Base-by-base conservation (phyloP, 2,888 invertebrate genomes). In the Quadriops clusia region DNA sequence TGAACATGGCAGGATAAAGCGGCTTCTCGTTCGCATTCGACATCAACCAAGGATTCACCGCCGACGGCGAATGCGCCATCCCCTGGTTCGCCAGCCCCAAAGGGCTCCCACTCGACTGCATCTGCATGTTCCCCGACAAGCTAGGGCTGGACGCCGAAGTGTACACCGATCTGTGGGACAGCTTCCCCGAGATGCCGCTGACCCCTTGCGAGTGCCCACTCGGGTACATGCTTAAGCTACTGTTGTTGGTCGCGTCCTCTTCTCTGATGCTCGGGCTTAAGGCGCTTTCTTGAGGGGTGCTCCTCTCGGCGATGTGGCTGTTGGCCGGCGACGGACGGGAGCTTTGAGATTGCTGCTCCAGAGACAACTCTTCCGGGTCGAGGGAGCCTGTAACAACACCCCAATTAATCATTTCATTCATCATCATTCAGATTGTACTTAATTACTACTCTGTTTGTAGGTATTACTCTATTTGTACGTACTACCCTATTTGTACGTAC, bases 321-420 rank as follows among this genome's bases (percentile, higher is more conserved):
- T 46, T 45, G 18, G 49, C 37, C 17, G 58, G 45, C 17, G 39
- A 39, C 21, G 44, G 47, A 20, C 36, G 58, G 42, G 58, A 69
- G 55, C 57, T 69, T 48, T 52, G 60, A 56, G 57, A 63, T 39
- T 60, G 71, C 51, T 61, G 73, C 50, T 75, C 75, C 54, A 83
- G 62, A 17, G 82, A 79, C 36, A 84, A 60, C 56, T 84, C 83
- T 59, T 83, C 83, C 49, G 81, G 77, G 52, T 81, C 77, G 58
- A 84, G 67, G 47, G 80, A 75, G 66, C 84, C 84, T 84, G 68
- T 18, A 72, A 72, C 61, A 58, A 61, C 18, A 18, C 7, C n/a
- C 7, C 7, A 8, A 18, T 8, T 8, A 7, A 23, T 8, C 7
- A 23, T 23, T 23, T 8, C 7, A 23, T n/a, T 9, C 10, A 7